Percentiles rank a stretch among this genome's conserved stretches.
Conservation (phyloP, 2,888 invertebrate genomes). For the Eupithecia exiguata region DNA sequence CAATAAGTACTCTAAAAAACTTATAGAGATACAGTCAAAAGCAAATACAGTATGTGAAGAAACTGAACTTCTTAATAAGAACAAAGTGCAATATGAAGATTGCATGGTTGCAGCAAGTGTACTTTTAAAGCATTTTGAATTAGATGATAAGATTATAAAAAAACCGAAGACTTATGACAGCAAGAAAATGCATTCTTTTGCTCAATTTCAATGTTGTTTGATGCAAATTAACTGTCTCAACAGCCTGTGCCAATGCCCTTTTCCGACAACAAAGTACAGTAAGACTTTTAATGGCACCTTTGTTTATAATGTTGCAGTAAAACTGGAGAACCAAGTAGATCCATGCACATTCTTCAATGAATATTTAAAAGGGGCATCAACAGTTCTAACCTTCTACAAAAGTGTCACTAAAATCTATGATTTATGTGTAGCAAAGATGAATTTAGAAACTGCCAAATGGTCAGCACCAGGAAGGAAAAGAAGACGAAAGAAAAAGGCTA, state of each 20-base stretch:
- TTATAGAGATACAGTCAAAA: constrained; percentile 56
- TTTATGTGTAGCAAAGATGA: constrained; percentile 57
- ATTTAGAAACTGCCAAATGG: constrained; percentile 57
- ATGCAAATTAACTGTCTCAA: constrained; percentile 86
- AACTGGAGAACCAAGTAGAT: constrained; percentile 84
- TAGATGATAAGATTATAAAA: constrained; percentile 80
- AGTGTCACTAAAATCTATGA: constrained; percentile 62
- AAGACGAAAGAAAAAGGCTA: constrained; percentile 54
- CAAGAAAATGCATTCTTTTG: constrained; percentile 85
- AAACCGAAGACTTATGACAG: constrained; percentile 83
- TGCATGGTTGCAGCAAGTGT: constrained; percentile 84
- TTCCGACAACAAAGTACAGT: constrained; percentile 82
- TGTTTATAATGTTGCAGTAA: constrained; percentile 87
- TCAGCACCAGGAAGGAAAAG: constrained; percentile 52
- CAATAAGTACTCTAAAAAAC: constrained; percentile 70
- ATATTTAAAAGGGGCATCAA: constrained; percentile 70
- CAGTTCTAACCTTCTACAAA: constrained; percentile 68
- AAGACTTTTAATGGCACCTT: constrained; percentile 89
- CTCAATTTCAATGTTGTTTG: constrained; percentile 87
- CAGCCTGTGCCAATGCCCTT: constrained; percentile 85
- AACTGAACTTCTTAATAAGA: constrained; percentile 72
- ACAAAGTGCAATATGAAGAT: constrained; percentile 82
- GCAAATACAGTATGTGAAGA: constrained; percentile 39
- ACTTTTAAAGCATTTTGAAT: constrained; percentile 84
- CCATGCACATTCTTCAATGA: constrained; percentile 81